Conservation (phyloP, 2,113 vertebrate species). For the Notarius lentiginosus region DNA sequence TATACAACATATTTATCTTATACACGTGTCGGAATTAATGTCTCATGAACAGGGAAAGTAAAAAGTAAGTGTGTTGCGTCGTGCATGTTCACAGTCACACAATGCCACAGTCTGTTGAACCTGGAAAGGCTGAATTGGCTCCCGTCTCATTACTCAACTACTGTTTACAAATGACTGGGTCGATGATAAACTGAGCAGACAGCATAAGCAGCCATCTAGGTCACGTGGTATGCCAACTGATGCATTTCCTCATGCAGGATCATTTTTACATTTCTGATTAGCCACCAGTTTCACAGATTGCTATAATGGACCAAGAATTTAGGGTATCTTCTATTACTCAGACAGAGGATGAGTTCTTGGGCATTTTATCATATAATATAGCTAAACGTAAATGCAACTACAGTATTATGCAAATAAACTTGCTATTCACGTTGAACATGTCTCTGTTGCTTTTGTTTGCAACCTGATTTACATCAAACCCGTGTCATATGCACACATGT, state of each 20-base stretch:
- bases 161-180: conserved; percentile 14
- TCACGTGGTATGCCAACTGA: not conserved
- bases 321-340: not conserved
- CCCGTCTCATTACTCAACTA: conserved; percentile 1
- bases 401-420: no score
- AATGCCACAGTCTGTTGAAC: conserved; percentile 13
- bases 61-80: not conserved
- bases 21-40: not conserved
- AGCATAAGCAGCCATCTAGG: not conserved
- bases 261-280: not conserved
- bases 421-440: not conserved
- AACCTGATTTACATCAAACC: not conserved
- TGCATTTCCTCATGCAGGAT: not conserved
- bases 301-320: not conserved
- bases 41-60: conserved; percentile 10
- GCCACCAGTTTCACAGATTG: not conserved
- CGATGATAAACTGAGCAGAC: conserved; percentile 3
- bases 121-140: conserved; percentile 22
- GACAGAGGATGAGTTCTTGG: not conserved
- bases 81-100: not conserved
- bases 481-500: not conserved
- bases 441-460: not conserved
- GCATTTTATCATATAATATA: not conserved
- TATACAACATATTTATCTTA: not conserved
- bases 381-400: not conserved